Evolutionary conservation across 2,888 invertebrate species (phyloP).

Genomic region (Cephonodes hylas): DNA sequence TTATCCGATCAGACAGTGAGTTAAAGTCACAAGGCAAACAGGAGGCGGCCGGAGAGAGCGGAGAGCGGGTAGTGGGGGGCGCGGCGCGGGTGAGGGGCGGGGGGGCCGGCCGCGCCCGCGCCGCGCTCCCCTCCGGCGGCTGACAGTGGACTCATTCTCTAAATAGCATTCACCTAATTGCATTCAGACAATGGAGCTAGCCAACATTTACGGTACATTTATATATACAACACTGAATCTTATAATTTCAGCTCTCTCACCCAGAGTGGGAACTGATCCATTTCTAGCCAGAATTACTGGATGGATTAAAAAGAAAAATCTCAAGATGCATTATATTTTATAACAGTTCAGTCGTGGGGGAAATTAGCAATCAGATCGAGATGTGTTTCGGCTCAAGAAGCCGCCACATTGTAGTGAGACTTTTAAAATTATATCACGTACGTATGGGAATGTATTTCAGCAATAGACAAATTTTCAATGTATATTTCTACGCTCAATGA

Average conservation of each 20-base stretch:
- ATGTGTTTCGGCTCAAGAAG: background rate
- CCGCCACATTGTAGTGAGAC: background rate
- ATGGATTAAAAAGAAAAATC: constrained; percentile 74
- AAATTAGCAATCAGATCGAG: background rate
- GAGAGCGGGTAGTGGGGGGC: background rate
- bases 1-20: constrained; percentile 46
- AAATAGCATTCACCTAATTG: constrained; percentile 77
- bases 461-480: constrained; percentile 13
- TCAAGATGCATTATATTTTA: constrained; percentile 66
- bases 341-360: constrained; percentile 23
- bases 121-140: constrained; percentile 64
- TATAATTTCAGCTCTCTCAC: constrained; percentile 81
- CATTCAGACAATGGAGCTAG: constrained; percentile 77
- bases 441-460: constrained; percentile 28
- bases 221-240: constrained; percentile 71
- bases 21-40: constrained; percentile 49
- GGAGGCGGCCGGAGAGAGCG: constrained; percentile 64
- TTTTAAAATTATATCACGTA: constrained; percentile 1
- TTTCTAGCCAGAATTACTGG: constrained; percentile 84
- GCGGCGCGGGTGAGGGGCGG: no score
- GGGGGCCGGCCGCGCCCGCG: constrained; percentile 1
- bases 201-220: constrained; percentile 66
- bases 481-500: background rate
- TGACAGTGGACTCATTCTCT: constrained; percentile 67
- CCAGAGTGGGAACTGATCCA: constrained; percentile 83